Base-by-base conservation (phyloP, 30 jellyfish, hydroid and myxozoan genomes). In the Cassiopea xamachana region DNA sequence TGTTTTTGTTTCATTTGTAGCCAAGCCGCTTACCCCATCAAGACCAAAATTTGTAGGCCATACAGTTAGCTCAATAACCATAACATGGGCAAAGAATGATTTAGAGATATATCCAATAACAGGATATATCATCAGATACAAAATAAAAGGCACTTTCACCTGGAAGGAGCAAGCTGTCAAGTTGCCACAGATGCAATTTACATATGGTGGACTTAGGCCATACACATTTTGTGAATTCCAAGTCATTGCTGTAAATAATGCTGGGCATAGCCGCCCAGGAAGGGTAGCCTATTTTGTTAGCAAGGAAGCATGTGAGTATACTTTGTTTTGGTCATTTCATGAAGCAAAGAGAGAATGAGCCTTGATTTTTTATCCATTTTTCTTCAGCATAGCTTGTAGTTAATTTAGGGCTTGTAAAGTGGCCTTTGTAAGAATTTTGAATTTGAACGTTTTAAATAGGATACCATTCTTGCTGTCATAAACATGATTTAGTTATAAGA, bases 11-110 rank as follows among this genome's bases (percentile, higher is more conserved):
- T 17, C 74, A 64, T 64, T 47, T 39, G 6, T 79, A 91, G 97
- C 92, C 0, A 91, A 81, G 48, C 97, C 97, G 1, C 83, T 91
- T 51, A 58, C 91, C 15, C 97, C 97, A 59, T 70, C 90, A 10
- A 78, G 2, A 46, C 94, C 97, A 7, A 51, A 43, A 62, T 74
- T 77, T 15, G 92, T 91, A 3, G 55, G 46, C 49, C 14, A 50
- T 15, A 85, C 87, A n/a, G 75, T 85, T 44, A 68, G 74, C 69
- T 91, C 97, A 59, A 80, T 91, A 6, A 91, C 97, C 4, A 72
- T 91, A 43, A 78, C 90, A 7, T 91, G 97, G 97, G 60, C 79
- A 17, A 58, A 51, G 17, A 84, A 62, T 69, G 16, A 12, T 39
- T 6, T 51, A n/a, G 94, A 91, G 67, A 58, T 45, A 51, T 7